Conservation (phyloP, 1,140 invertebrate species). For the Drosophila nigromelanica region DNA sequence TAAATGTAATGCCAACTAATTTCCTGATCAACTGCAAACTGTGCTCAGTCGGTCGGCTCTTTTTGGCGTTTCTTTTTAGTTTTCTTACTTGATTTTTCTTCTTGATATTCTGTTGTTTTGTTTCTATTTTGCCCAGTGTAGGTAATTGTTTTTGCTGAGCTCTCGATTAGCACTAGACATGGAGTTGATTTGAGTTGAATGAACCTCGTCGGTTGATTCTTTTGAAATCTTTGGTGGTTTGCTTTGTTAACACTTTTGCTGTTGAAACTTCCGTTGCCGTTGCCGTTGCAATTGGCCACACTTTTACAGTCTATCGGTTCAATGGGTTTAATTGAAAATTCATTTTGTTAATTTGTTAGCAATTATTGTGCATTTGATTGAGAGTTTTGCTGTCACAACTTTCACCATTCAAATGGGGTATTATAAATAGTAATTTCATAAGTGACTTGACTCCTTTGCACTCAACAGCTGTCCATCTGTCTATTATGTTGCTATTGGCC, state of each 20-base stretch:
- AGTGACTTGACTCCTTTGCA: slow-evolving; percentile 43
- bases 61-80: neutral
- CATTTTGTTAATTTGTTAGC: slow-evolving; percentile 58
- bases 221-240: slow-evolving; percentile 34
- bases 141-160: slow-evolving; percentile 37
- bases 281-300: slow-evolving; percentile 42
- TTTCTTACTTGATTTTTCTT: slow-evolving; percentile 2
- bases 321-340: slow-evolving; percentile 53
- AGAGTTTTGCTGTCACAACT: slow-evolving; percentile 47
- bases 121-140: neutral
- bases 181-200: slow-evolving; percentile 25
- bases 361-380: slow-evolving; percentile 54
- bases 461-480: slow-evolving; percentile 20
- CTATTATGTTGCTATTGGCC: slow-evolving; percentile 12
- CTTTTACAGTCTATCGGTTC: slow-evolving; percentile 21
- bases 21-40: slow-evolving; percentile 10
- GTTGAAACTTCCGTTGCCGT: slow-evolving; percentile 37
- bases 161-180: slow-evolving; percentile 39
- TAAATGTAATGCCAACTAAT: slow-evolving; percentile 38
- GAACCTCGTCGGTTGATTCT: slow-evolving; percentile 34
- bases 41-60: slow-evolving; percentile 2
- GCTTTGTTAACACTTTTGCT: slow-evolving; percentile 31
- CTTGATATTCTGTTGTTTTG: neutral
- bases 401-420: slow-evolving; percentile 40
- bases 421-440: slow-evolving; percentile 40